Evolutionary conservation across 2,797 vertebrate species (phyloP), one percentile per base, ranked within the genome.

Genomic region (Notoglanidium macrostoma): DNA sequence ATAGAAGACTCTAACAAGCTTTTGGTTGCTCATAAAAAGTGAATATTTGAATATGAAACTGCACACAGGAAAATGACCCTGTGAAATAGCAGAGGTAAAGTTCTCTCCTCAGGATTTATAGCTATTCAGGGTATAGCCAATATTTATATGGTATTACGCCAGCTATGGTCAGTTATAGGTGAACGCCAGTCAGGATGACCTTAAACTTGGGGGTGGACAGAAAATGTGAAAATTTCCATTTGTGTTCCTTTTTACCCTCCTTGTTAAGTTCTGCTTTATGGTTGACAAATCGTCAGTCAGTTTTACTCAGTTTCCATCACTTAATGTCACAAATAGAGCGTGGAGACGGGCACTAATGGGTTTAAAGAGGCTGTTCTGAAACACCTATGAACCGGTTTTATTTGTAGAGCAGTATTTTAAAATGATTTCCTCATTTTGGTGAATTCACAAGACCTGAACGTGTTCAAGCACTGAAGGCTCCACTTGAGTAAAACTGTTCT

Each of bases 381-480:
- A 90, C 90, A 93, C 90, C 89, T 92, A 92, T 89, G 87, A 92
- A 90, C 80, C 89, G 84, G 74, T 83, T 92, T 89, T 85, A 90
- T 92, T 91, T 89, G 85, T 88, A 86, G 89, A 90, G 90, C 79
- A 86, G 86, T 85, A 87, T 92, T 94, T 94, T 90, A 92, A 91
- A 87, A 89, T 90, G 61, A 92, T 92, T 93, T 93, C 90, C 87
- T 93, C 86, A 93, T 92, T 92, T 89, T 92, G 88, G 93, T 92
- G 90, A 87, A 93, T 94, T 94, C 89, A 91, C 89, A 90, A 92
- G 91, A 85, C 91, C 87, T 35, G 91, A 70, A 89, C 88, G 89
- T 90, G 87, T 92, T 90, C 49, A 78, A 86, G 86, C 92, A 89
- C 88, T 90, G 90, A 91, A 86, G 49, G 57, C 85, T 91, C 87